A percentile compares a stretch with the other conserved stretches of the same genome.
phyloP scores from a whole-genome alignment of 1,140 invertebrate genomes.

The Hylaeus volcanicus region DNA sequence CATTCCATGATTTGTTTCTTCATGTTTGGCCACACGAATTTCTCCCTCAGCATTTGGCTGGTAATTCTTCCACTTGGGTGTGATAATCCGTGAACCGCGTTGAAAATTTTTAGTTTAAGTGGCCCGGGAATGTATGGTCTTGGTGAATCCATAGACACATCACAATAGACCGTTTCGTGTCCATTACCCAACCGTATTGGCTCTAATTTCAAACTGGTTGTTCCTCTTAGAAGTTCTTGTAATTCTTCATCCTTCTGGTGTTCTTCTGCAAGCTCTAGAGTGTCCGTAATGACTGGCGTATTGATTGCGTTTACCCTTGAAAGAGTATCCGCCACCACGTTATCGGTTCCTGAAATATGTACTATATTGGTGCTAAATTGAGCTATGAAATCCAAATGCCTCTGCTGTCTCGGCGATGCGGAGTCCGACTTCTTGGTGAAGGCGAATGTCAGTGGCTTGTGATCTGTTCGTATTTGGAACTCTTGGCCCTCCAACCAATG shows the following conservation, averaged over 20 bases:
- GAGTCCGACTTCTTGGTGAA: not conserved
- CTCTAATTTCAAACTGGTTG: not conserved
- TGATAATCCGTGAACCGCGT: no score
- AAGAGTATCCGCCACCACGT: constrained; percentile 66
- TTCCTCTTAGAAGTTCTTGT: not conserved
- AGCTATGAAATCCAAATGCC: not conserved
- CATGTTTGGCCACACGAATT: no score
- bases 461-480: no score
- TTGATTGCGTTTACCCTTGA: constrained; percentile 49
- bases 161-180: not conserved
- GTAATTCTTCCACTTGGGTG: no score
- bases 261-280: not conserved
- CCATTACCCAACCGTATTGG: not conserved
- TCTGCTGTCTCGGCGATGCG: not conserved
- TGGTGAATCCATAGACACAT: not conserved
- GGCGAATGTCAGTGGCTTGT: no score
- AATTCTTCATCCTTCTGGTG: not conserved
- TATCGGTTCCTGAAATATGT: constrained; percentile 68
- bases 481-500: no score
- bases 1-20: no score
- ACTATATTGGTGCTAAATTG: constrained; percentile 67
- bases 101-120: no score
- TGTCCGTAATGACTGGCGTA: not conserved
- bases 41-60: no score
- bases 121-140: no score